Evolutionary conservation across 2,113 vertebrate genomes (phyloP).

Genomic region (Formicarius rufipectus): DNA sequence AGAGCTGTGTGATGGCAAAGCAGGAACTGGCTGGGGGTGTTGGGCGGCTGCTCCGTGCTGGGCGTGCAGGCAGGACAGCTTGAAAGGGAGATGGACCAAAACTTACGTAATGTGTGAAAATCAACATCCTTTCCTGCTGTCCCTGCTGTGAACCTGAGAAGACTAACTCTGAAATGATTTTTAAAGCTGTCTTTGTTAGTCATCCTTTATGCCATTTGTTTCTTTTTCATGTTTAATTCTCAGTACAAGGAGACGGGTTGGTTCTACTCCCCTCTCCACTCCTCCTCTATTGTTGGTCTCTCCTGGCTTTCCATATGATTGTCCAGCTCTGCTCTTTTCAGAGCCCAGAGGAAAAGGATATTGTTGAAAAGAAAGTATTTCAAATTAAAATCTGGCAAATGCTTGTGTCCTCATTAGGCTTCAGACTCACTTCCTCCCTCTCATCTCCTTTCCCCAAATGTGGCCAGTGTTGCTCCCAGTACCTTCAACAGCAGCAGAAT

Average conservation of each 20-base stretch:
- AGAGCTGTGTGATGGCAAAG: not conserved
- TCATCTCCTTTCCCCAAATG: not conserved
- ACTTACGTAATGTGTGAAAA: not conserved
- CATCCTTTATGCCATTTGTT: slow-evolving; percentile 29
- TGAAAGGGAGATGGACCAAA: slow-evolving; percentile 3
- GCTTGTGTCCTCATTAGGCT: not conserved
- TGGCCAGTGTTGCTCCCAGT: not conserved
- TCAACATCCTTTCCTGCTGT: not conserved
- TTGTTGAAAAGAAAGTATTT: slow-evolving; percentile 14
- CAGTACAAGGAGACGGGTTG: not conserved
- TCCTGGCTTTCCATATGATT: not conserved
- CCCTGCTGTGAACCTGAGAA: slow-evolving; percentile 8
- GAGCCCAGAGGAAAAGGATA: slow-evolving; percentile 22
- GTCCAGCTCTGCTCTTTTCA: slow-evolving; percentile 32
- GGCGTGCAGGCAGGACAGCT: not conserved
- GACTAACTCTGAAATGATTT: not conserved
- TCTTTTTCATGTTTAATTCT: slow-evolving; percentile 24
- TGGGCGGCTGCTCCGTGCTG: not conserved
- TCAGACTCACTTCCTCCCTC: not conserved
- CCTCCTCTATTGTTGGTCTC: slow-evolving; percentile 28
- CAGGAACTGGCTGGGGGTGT: not conserved
- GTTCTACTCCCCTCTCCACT: not conserved
- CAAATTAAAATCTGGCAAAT: slow-evolving; percentile 7
- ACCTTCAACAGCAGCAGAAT: not conserved
- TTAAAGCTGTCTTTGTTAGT: slow-evolving; percentile 32